phyloP scores from a whole-genome alignment of 1,140 invertebrate genomes.

The Eumaeus atala region DNA sequence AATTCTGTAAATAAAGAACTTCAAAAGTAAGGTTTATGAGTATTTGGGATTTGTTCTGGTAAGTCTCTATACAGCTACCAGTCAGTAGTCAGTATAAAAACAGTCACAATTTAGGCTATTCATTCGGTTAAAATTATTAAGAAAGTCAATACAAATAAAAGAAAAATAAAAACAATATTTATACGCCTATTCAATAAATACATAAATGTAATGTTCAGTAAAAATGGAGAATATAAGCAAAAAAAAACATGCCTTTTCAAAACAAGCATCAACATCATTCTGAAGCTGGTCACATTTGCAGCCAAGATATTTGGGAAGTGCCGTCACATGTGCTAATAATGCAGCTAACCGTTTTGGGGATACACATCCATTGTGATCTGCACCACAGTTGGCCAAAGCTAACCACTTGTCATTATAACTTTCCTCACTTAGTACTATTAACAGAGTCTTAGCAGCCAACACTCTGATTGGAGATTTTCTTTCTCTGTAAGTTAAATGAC shows the following conservation, averaged over 20 bases:
- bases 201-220: too few species aligned
- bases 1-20: slow-evolving; percentile 36
- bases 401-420: slow-evolving; percentile 78
- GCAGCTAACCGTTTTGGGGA: slow-evolving; percentile 74
- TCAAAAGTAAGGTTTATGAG: neutral
- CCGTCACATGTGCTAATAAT: slow-evolving; percentile 73
- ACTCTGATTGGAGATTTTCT: slow-evolving; percentile 66
- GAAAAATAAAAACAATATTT: too few species aligned
- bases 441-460: slow-evolving; percentile 76
- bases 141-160: too few species aligned
- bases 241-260: slow-evolving; percentile 76
- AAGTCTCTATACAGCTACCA: too few species aligned
- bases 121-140: too few species aligned
- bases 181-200: too few species aligned
- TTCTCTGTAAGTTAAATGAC: slow-evolving; percentile 33
- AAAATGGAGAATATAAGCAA: too few species aligned
- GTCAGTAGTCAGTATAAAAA: too few species aligned
- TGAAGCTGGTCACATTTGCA: slow-evolving; percentile 75
- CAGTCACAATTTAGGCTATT: too few species aligned
- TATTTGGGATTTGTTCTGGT: too few species aligned
- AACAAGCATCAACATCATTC: slow-evolving; percentile 77
- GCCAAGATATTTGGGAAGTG: slow-evolving; percentile 75
- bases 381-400: slow-evolving; percentile 77
- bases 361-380: slow-evolving; percentile 80
- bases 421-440: slow-evolving; percentile 77